Evolutionary conservation across 1,140 invertebrate species (phyloP), one percentile per base, ranked within the genome.

Genomic region (Palaemon carinicauda): DNA sequence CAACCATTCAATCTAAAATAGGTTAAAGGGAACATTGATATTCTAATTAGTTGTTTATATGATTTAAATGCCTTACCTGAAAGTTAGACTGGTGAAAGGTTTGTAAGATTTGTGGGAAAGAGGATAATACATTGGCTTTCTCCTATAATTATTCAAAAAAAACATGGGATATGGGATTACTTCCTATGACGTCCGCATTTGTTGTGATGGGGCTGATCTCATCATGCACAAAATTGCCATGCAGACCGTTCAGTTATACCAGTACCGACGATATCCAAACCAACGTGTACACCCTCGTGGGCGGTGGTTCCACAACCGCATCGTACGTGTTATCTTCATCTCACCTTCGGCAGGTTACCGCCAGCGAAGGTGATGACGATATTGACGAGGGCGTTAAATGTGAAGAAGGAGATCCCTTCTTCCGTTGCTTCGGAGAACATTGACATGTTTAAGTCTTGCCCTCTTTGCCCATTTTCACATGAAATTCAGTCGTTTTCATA

Each of bases 81-180:
- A 99, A 7, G 97, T 97, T 65, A 98, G 94, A 50, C 98, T 97
- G 91, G 96, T 97, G 84, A 99, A 92, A 1, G 98, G 98, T 50
- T 98, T 94, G 92, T 98, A 99, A 3, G 97, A 99, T 90, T 98
- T 98, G 93, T 99, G 98, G 0, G 96, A 97, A 29, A 96, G 96
- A 88, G 94, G 94, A 91, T 97, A 96, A 52, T 93, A 94, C 88
- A 98, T 92, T 50, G 96, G 95, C 24, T 96, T 98, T 71, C 97
- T 97, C 97, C 97, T 98, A 92, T 97, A 98, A 92, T 98, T 97
- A 91, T 98, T 96, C 90, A 94, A 93, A 88, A 96, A n/a, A 94
- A 88, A 96, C 54, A 33, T 89, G 89, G 24, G 86, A 88, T 15
- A 92, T 84, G 73, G 95, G 95, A 24, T 95, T 95, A 82, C 93